A percentile compares a stretch with the other conserved stretches of the same genome.
These are phyloP conservation scores for Aethina tumida DNA, from an alignment of 1,140 invertebrate genomes.

Conservation along the genomic window DNA sequence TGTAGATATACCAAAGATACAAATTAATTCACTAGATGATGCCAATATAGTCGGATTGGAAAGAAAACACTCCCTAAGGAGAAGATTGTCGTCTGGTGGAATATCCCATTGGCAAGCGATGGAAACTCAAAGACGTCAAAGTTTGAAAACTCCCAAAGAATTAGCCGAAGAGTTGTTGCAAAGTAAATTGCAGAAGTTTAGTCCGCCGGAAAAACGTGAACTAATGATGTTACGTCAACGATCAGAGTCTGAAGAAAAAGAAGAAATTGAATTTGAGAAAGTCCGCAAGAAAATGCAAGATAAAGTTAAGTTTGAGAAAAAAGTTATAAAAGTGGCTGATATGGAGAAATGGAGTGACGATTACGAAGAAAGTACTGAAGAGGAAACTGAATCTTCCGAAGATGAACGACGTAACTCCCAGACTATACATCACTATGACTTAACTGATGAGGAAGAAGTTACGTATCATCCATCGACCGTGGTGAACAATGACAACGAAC, in stretches of 20 bases:
- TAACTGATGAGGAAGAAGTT: slow-evolving; percentile 49
- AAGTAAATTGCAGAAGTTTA: slow-evolving; percentile 15
- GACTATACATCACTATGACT: slow-evolving; percentile 27
- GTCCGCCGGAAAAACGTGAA: slow-evolving; percentile 16
- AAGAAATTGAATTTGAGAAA: slow-evolving; percentile 29
- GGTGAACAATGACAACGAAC: slow-evolving; percentile 40
- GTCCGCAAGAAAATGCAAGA: slow-evolving; percentile 19
- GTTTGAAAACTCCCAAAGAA: slow-evolving; percentile 30
- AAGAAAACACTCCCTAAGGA: slow-evolving; percentile 26
- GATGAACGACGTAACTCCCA: slow-evolving; percentile 24
- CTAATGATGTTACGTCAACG: slow-evolving; percentile 19
- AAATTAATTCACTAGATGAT: slow-evolving; percentile 28
- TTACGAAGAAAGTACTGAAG: slow-evolving; percentile 29
- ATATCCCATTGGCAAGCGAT: slow-evolving; percentile 21
- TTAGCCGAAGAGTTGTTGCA: slow-evolving; percentile 17
- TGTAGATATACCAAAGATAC: slow-evolving; percentile 32
- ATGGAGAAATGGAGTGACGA: slow-evolving; percentile 33
- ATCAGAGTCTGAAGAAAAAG: slow-evolving; percentile 28
- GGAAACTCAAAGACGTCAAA: slow-evolving; percentile 30
- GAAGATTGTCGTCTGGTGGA: slow-evolving; percentile 26
- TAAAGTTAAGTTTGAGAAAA: slow-evolving; percentile 20
- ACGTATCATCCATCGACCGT: slow-evolving; percentile 51
- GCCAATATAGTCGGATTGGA: slow-evolving; percentile 21
- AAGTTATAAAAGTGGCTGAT: slow-evolving; percentile 22
- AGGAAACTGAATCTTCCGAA: slow-evolving; percentile 26